Evolutionary conservation across 2,888 invertebrate genomes (phyloP), one percentile per base, ranked within the genome.

Genomic region (Junonia oenone): DNA sequence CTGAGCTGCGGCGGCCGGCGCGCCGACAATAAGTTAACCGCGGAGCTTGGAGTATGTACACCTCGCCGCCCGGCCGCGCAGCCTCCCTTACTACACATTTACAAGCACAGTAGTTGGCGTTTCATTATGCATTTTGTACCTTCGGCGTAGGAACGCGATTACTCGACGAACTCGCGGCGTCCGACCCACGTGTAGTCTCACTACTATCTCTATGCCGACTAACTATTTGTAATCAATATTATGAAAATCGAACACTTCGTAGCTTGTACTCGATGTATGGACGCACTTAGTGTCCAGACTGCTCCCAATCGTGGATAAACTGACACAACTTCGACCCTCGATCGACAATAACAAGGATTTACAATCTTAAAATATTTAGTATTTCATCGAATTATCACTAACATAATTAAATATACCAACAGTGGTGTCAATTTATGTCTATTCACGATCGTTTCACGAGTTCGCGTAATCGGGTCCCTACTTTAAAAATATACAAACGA

Each of bases 101-200:
- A 69, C 67, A 67, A 31, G 31, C 43, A 31, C 51, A 22, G 38
- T 40, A 9, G 38, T 40, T 17, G 53, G 22, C 40, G 45, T 56
- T 46, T 58, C 52, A 82, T 84, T 83, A 84, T 84, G 83, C 85
- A 67, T 72, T 87, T 86, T 85, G 87, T 86, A 86, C 87, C 83
- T 73, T 74, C 70, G 68, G 64, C 63, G 83, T 76, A 79, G 82
- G 71, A 67, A 63, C 78, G 76, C 77, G 78, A 73, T 74, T 69
- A 66, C 63, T 52, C 37, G 60, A 66, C 73, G 73, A 76, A 76
- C 75, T 68, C 67, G 56, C 46, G 55, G 17, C 50, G 29, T 27
- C 40, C 51, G 9, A 11, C 2, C 2, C 29, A 22, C 37, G 38
- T n/a, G n/a, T n/a, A n/a, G n/a, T 26, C 26, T 14, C 37, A 1